These are phyloP conservation scores for Clivina fossor DNA, from an alignment of 2,888 invertebrate species.

Conservation along the genomic window DNA sequence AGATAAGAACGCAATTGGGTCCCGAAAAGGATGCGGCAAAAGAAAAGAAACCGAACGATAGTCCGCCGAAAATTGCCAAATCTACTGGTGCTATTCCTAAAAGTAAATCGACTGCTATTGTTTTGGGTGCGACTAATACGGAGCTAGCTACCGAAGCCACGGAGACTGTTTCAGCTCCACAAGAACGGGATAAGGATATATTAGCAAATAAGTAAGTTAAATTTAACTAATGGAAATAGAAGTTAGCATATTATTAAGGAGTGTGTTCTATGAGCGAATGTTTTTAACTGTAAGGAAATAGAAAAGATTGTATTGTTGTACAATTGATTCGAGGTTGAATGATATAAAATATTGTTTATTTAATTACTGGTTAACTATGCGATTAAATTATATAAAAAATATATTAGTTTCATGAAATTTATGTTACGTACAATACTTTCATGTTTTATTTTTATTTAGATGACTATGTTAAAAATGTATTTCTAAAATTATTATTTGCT, in stretches of 20 bases:
- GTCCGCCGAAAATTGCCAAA: constrained; percentile 15
- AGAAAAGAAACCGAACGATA: constrained; percentile 2
- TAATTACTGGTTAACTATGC: too few relatives aligned
- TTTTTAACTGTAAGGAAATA: too few relatives aligned
- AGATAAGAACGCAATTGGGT: constrained; percentile 51
- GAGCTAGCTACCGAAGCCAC: constrained; percentile 46
- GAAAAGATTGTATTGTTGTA: too few relatives aligned
- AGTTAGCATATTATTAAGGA: neutral
- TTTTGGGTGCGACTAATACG: constrained; percentile 45
- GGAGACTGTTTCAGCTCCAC: constrained; percentile 38
- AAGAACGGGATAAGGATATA: constrained; percentile 30
- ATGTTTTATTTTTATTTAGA: too few relatives aligned
- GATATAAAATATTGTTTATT: too few relatives aligned
- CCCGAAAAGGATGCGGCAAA: neutral
- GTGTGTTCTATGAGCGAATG: too few relatives aligned
- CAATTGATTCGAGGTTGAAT: too few relatives aligned
- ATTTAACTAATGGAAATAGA: neutral
- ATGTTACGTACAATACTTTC: too few relatives aligned
- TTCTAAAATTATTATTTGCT: too few relatives aligned
- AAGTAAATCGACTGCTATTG: constrained; percentile 44
- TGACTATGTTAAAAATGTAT: too few relatives aligned
- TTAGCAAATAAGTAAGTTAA: constrained; percentile 47
- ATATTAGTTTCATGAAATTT: too few relatives aligned
- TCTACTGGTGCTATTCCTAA: constrained; percentile 35
- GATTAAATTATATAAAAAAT: too few relatives aligned